Base-by-base conservation (phyloP, 2,113 vertebrate genomes). In the Erythrocercus mccallii region DNA sequence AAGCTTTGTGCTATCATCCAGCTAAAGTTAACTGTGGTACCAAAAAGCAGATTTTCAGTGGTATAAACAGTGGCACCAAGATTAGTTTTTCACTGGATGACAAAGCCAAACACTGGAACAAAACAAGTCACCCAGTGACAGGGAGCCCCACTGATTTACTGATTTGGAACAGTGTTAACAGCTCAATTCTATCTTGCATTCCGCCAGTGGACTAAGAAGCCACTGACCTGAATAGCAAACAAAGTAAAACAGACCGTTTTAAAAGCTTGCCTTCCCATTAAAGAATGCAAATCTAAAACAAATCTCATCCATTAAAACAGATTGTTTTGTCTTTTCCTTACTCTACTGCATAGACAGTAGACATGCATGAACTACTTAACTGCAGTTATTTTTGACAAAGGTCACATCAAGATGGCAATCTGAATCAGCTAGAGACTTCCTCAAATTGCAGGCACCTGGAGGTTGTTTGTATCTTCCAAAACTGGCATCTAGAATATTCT, bases 321-420 rank as follows among this genome's bases (percentile, higher is more conserved):
- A 76, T 14, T 44, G 24, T 40, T 90, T 90, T 61, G 35, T 82
- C 38, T 44, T 88, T 37, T 87, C 44, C 68, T 64, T 78, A 87
- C 48, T 40, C 40, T 10, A 62, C 21, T 10, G 11, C 40, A 81
- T 4, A 87, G 61, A 50, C 12, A 68, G 70, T 48, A 76, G 38
- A 40, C 31, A 33, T 70, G 16, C 38, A 64, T 47, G 35, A 81
- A 71, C 68, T 71, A 66, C 33, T 83, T 56, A 42, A 62, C 56
- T 56, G n/a, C n/a, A 42, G 56, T 70, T 88, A 90, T 88, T 92
- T 92, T 90, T 93, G 76, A 71, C 33, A 94, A 95, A 96, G 92
- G 83, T 92, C 86, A 90, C 38, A 66, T n/a, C 71, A 77, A 73
- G 82, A 94, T 27, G 38, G 80, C 86, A 94, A 93, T 81, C 7